phyloP scores from a whole-genome alignment of 2,113 vertebrate genomes.

The Notothenia coriiceps region DNA sequence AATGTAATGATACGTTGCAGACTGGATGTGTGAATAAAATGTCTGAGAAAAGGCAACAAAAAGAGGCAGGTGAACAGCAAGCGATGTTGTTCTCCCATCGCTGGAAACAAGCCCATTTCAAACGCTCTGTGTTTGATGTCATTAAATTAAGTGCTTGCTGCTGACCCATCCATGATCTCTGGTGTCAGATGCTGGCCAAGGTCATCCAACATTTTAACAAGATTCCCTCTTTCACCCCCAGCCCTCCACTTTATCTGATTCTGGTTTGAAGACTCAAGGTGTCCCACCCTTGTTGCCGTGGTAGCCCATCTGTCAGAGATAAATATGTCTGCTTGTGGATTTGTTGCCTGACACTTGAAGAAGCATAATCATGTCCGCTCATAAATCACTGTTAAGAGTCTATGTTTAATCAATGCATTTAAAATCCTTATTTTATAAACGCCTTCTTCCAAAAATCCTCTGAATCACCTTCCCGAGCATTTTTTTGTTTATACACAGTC shows the following conservation, averaged over 20 bases:
- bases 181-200: constrained; percentile 83
- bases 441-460: constrained; percentile 66
- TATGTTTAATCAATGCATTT: constrained; percentile 72
- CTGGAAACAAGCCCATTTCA: constrained; percentile 66
- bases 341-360: constrained; percentile 69
- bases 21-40: constrained; percentile 24
- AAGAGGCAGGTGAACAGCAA: constrained; percentile 43
- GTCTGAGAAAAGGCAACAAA: constrained; percentile 32
- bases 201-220: constrained; percentile 86
- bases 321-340: constrained; percentile 68
- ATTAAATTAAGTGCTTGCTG: constrained; percentile 85
- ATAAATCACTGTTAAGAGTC: constrained; percentile 69
- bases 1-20: not conserved
- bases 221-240: constrained; percentile 70
- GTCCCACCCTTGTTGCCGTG: constrained; percentile 63
- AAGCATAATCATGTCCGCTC: constrained; percentile 53
- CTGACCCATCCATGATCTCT: constrained; percentile 81
- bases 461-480: constrained; percentile 64
- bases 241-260: constrained; percentile 70
- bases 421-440: constrained; percentile 79
- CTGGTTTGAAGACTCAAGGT: constrained; percentile 73
- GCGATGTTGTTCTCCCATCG: constrained; percentile 52
- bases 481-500: constrained; percentile 43
- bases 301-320: constrained; percentile 62
- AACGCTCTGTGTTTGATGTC: constrained; percentile 77